Conservation (phyloP, 2,888 invertebrate genomes). For the Abrostola tripartita region DNA sequence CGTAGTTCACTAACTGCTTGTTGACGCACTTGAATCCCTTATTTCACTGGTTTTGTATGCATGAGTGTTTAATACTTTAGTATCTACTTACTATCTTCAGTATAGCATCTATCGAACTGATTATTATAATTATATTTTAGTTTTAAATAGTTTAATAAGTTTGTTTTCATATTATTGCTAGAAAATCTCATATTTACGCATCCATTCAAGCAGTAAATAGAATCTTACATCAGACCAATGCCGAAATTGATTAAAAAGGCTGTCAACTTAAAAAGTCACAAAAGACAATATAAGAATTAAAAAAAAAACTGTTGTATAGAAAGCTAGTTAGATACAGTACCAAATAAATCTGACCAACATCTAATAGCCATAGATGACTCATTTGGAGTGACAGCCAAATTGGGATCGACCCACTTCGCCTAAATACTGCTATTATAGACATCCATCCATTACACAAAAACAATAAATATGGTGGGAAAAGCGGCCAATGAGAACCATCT, state of each 20-base stretch:
- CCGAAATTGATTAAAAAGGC: too few species aligned
- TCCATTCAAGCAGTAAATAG: too few species aligned
- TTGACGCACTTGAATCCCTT: constrained; percentile 57
- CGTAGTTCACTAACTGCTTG: constrained; percentile 34
- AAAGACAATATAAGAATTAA: not conserved
- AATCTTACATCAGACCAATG: too few species aligned
- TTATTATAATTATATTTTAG: too few species aligned
- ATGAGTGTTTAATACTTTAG: constrained; percentile 2
- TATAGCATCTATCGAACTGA: not conserved
- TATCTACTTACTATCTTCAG: not conserved
- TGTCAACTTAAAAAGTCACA: not conserved
- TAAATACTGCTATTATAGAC: constrained; percentile 30
- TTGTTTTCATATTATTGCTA: too few species aligned
- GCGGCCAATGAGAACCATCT: constrained; percentile 26
- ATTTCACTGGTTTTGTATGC: constrained; percentile 39
- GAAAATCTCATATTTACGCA: too few species aligned
- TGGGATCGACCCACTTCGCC: constrained; percentile 35
- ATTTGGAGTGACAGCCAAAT: constrained; percentile 32
- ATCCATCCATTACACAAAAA: constrained; percentile 39
- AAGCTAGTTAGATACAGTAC: constrained; percentile 10
- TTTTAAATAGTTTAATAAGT: too few species aligned
- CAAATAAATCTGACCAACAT: constrained; percentile 35
- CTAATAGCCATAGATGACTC: constrained; percentile 22
- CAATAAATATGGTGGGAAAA: constrained; percentile 24
- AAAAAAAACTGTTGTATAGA: constrained; percentile 2